phyloP scores from a whole-genome alignment of 2,113 vertebrate genomes.

The Melanostigma gelatinosum region DNA sequence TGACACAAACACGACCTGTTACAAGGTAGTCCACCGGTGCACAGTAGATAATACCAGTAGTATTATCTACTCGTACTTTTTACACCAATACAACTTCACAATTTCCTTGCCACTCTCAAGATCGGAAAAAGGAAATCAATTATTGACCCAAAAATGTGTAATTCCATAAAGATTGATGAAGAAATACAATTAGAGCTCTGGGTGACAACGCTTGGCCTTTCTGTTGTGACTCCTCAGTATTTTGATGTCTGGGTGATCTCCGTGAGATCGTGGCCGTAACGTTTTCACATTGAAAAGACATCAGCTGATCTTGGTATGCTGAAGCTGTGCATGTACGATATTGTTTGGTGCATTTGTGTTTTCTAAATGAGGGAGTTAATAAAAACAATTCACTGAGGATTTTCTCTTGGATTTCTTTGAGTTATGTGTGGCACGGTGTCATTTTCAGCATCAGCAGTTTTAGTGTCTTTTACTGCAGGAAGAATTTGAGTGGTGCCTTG shows the following conservation, averaged over 20 bases:
- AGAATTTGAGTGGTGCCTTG: slow-evolving; percentile 58
- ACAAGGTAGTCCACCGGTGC: slow-evolving; percentile 62
- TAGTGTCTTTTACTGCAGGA: slow-evolving; percentile 70
- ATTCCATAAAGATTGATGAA: slow-evolving; percentile 12
- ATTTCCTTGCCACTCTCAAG: slow-evolving; percentile 40
- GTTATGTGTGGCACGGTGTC: slow-evolving; percentile 54
- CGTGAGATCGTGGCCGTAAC: slow-evolving; percentile 75
- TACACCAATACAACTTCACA: slow-evolving; percentile 59
- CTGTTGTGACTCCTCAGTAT: slow-evolving; percentile 70
- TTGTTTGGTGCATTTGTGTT: slow-evolving; percentile 83
- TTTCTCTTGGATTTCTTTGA: slow-evolving; percentile 42
- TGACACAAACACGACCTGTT: slow-evolving; percentile 68
- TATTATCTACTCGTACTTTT: slow-evolving; percentile 43
- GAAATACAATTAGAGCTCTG: slow-evolving; percentile 38
- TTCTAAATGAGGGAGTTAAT: slow-evolving; percentile 80
- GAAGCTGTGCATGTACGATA: slow-evolving; percentile 82
- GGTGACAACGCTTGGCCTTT: slow-evolving; percentile 78
- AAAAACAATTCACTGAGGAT: slow-evolving; percentile 75
- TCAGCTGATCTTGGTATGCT: slow-evolving; percentile 79
- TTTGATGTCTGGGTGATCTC: slow-evolving; percentile 78
- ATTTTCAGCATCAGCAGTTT: slow-evolving; percentile 75
- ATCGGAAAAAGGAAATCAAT: slow-evolving; percentile 20
- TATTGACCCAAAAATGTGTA: slow-evolving; percentile 29
- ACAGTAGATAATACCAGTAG: slow-evolving; percentile 18
- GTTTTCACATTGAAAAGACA: slow-evolving; percentile 84